Evolutionary conservation across 2,888 invertebrate genomes (phyloP), one percentile per base, ranked within the genome.

Genomic region (Ectobius pallidus): DNA sequence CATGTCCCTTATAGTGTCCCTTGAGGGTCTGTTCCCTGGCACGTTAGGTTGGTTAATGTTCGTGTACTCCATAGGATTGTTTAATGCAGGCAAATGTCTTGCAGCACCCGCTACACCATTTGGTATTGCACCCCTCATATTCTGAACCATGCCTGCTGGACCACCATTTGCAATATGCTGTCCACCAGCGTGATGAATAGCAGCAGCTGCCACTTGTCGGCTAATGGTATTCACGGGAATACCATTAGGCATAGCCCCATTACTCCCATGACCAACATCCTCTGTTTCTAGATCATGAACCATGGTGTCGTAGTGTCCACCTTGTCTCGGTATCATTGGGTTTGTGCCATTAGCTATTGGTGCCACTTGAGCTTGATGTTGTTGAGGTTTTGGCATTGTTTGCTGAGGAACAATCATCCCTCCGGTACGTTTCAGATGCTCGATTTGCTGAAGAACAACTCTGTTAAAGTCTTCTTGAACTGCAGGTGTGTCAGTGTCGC

Each of bases 401-500:
- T 79, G 78, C 30, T 75, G 73, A 34, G 75, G 76, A 42, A 67
- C 76, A 73, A 74, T 79, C 68, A 76, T 71, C 7, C 76, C 76
- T n/a, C 75, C 75, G 11, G 75, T 74, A 69, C 74, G 61, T 69
- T 77, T 75, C 16, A 76, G 72, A 22, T 88, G 87, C 77, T 89
- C 87, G 81, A 93, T 89, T 79, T 92, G 89, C 75, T 90, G 89
- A 20, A 88, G 84, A 30, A 94, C 85, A 0, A 91, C 88, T n/a
- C 72, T 86, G 69, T 89, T 88, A 82, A 94, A 94, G 80, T 94
- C 93, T 30, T 89, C 86, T 79, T 93, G 92, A 0, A 95, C 94
- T 7, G 91, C 90, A 0, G 87, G 84, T 7, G 91, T 89, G 78
- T 95, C 94, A 0, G 95, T 94, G 79, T 95, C 95, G 0, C 95